Base-by-base conservation (phyloP, 2,113 vertebrate genomes). In the Papio anubis region DNA sequence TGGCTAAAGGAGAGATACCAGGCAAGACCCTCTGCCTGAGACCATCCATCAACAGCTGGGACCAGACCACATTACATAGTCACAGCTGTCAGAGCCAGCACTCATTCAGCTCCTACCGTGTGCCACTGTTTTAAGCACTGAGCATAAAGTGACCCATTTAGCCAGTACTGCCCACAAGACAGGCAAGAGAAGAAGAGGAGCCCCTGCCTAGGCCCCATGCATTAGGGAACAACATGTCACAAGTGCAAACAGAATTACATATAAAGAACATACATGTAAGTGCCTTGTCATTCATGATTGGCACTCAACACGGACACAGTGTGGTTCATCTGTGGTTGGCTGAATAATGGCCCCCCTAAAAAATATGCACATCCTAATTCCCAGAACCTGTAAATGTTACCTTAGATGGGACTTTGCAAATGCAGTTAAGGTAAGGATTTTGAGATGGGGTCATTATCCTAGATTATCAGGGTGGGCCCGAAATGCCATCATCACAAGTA, bases 301-400 rank as follows among this genome's bases (percentile, higher is more conserved):
- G 59, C 59, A 43, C 25, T 43, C 84, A 40, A 3, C 32, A 21
- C 7, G 8, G 43, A 75, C 23, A 40, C 30, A 76, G 57, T 57
- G 40, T 64, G 66, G 48, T 23, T 80, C 50, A 80, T 30, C 48
- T 40, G 6, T 30, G 16, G 50, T 38, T 4, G 14, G 45, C 35
- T n/a, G 57, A 6, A 66, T 66, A 40, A 64, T 2, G 18, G 2
- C 5, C 43, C 61, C 32, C 40, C 25, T 13, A 6, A 30, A 82
- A 45, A 48, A 3, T 4, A 17, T 66, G 20, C 23, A 35, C 1
- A 0, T 2, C 35, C 3, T 40, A 50, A 43, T 14, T 40, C 27
- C 78, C 40, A 40, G 72, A 48, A 25, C 25, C 79, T 25, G 0
- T 8, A 23, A 25, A 50, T 72, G 4, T 48, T 32, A 25, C 59